Base-by-base conservation (phyloP, 2,797 vertebrate genomes). In the Scyliorhinus canicula region DNA sequence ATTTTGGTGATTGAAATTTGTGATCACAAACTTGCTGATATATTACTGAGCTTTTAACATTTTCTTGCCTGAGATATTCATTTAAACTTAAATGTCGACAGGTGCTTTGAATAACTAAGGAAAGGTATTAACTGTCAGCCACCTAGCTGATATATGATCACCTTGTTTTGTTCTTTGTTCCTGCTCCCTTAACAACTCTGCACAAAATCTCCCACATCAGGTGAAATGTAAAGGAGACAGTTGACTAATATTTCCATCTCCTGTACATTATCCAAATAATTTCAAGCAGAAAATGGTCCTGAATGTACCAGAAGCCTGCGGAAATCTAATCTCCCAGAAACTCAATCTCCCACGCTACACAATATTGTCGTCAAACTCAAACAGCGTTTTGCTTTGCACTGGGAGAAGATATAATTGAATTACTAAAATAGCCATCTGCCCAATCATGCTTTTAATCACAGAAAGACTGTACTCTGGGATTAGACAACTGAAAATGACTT, bases 251-350 rank as follows among this genome's bases (percentile, higher is more conserved):
- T 95, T 96, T 96, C 95, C 96, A 84, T 93, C 96, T 95, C 95
- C 95, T 26, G 79, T 67, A 94, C 95, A 40, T 44, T 95, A 95
- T 96, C 95, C 88, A 71, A 95, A 95, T 47, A 95, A 95, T 84
- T 95, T 85, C 93, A 95, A 95, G 95, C 95, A 63, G 95, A 82
- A 96, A 79, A 95, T 95, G 71, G 26, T 65, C 96, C 96, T 95
- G 97, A 96, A 97, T 97, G 97, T 97, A 96, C 97, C 95, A n/a
- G 40, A 84, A 95, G 44, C 93, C 95, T 11, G 11, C 47, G 93
- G 97, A 98, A 98, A 98, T 19, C 96, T 95, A 97, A 98, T 96
- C 96, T 97, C 97, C 95, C 47, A 93, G 97, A 98, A 98, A 98
- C 24, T 96, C 95, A 97, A 98, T 96, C 96, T 97, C 97, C 95